Percentiles rank a stretch among this genome's conserved stretches.
phyloP scores from a whole-genome alignment of 53 echinoderm and acorn worm species.

The Henricia sp. region DNA sequence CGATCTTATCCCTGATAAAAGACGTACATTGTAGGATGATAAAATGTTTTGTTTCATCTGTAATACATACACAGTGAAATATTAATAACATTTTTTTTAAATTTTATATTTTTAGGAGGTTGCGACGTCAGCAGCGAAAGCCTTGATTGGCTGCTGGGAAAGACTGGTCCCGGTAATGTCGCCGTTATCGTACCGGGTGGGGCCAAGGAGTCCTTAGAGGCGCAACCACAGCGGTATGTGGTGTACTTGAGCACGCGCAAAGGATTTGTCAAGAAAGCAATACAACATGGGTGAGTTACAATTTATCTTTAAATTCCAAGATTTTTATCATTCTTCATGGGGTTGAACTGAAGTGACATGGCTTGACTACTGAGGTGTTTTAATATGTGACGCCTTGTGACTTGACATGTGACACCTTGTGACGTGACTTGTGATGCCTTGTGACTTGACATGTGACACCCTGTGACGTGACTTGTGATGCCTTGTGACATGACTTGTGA shows the following conservation, averaged over 20 bases:
- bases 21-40: no score
- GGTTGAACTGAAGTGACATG: no score
- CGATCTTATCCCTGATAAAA: no score
- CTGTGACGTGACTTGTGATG: no score
- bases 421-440: no score
- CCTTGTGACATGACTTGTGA: no score
- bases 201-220: conserved; percentile 80
- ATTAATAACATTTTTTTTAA: not conserved
- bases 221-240: conserved; percentile 70
- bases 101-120: conserved; percentile 66
- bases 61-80: no score
- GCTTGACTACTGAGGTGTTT: not conserved
- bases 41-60: no score
- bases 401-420: no score
- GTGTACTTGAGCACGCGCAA: conserved; percentile 77
- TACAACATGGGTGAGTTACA: conserved; percentile 81
- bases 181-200: conserved; percentile 86
- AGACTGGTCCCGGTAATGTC: conserved; percentile 72
- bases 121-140: conserved; percentile 86
- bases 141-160: conserved; percentile 72
- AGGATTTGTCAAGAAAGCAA: conserved; percentile 81
- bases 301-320: no score
- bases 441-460: no score
- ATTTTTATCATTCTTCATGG: not conserved
- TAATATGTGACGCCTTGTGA: not conserved